Conservation (phyloP, 2,888 invertebrate genomes). For the Pachymerium ferrugineum region DNA sequence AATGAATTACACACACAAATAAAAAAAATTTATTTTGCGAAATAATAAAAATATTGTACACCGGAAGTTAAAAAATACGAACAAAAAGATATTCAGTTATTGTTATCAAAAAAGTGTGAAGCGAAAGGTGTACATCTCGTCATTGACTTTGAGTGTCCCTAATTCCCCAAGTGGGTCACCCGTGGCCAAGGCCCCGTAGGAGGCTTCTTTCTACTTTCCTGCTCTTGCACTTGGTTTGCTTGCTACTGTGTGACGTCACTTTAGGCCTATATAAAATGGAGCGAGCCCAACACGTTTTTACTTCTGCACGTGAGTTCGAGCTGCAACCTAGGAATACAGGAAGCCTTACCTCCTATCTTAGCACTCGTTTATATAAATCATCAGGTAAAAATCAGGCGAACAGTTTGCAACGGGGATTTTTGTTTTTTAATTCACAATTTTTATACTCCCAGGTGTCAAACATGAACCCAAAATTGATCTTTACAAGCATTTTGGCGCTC, state of each 20-base stretch:
- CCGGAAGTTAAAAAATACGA: neutral
- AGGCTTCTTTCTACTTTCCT: slow-evolving; percentile 29
- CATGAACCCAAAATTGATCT: slow-evolving; percentile 26
- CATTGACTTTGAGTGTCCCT: slow-evolving; percentile 11
- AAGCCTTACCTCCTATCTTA: neutral
- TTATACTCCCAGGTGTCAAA: too few relatives aligned
- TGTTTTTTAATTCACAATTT: neutral
- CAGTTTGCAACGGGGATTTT: neutral
- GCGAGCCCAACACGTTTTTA: neutral
- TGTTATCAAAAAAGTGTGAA: neutral
- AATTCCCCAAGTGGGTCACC: slow-evolving; percentile 27
- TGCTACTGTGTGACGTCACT: slow-evolving; percentile 15
- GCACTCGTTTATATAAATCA: neutral
- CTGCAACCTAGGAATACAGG: neutral
- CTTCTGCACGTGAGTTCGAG: neutral
- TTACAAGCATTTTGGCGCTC: neutral
- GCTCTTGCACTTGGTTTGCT: slow-evolving; percentile 15
- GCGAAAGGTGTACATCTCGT: neutral
- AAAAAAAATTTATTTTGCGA: neutral
- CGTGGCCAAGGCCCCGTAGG: slow-evolving; percentile 14
- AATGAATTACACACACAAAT: neutral
- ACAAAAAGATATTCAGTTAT: neutral
- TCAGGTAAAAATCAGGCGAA: neutral
- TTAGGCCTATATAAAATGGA: slow-evolving; percentile 15
- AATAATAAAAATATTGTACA: neutral